Conservation (phyloP, 2,113 vertebrate genomes). For the Psammodynastes pulverulentus region DNA sequence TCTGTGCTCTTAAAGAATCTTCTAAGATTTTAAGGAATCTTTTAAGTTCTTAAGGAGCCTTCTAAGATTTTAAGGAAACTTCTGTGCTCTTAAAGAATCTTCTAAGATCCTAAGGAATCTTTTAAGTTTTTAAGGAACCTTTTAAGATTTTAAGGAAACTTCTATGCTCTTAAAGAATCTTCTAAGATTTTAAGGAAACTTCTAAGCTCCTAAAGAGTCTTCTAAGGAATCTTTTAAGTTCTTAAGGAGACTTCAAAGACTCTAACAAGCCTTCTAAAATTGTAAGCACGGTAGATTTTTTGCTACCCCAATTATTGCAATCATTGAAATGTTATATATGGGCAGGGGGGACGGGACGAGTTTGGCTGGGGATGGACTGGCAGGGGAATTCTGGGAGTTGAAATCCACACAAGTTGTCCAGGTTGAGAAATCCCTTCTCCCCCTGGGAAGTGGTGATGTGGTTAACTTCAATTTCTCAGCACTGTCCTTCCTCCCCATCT, state of each 20-base stretch:
- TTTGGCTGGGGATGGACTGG: too few species aligned
- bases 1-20: background rate
- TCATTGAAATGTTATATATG: background rate
- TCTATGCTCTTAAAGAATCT: background rate
- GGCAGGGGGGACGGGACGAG: accelerated
- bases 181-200: background rate
- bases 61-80: background rate
- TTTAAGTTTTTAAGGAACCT: too few species aligned
- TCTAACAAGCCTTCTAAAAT: background rate
- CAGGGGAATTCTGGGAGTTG: background rate
- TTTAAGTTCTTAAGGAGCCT: accelerated
- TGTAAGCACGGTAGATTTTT: background rate
- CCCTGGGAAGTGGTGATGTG: background rate
- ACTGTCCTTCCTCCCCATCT: background rate
- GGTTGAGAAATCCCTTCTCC: background rate
- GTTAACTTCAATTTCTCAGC: background rate
- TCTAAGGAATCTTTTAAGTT: accelerated
- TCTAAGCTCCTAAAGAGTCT: background rate
- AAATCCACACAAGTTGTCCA: background rate
- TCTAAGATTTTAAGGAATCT: background rate
- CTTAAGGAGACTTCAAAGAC: background rate
- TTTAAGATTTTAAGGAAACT: background rate
- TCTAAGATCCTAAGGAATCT: background rate
- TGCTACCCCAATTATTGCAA: background rate
- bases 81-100: background rate